Evolutionary conservation across 2,113 vertebrate genomes (phyloP), one percentile per base, ranked within the genome.

Genomic region (Eonycteris spelaea): DNA sequence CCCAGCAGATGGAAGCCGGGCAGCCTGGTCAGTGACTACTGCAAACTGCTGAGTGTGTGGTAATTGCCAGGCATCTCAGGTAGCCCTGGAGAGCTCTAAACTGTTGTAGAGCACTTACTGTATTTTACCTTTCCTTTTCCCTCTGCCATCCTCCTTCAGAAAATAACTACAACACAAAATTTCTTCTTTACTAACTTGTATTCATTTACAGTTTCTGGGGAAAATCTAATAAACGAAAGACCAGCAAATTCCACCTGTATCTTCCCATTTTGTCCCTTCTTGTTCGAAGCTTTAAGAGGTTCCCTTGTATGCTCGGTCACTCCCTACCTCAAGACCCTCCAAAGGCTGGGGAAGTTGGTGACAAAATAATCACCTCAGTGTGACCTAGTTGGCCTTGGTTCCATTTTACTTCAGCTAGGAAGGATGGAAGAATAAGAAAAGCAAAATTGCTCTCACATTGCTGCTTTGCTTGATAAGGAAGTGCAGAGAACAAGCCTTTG

Each of bases 41-140:
- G 95, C 74, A 87, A 97, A 97, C 97, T 94, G 96, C 97, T 96
- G 97, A 97, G 96, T 97, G 94, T 95, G 85, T 92, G 78, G 96
- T 97, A 96, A 98, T 96, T 97, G 97, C 91, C 95, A 95, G 97
- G 86, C 97, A 97, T 95, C 96, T 82, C 65, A 45, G 89, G 91
- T 15, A 95, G 97, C 96, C 96, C 97, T 90, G 86, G 97, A 96
- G 97, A 97, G 95, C 89, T 82, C 95, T 96, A 80, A 96, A 96
- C 85, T 95, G 97, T 93, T 94, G 91, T 63, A 68, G 63, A 96
- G 95, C 5, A 4, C 92, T 97, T 87, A 93, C 79, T 78, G 79
- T 93, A 73, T 95, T 95, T 85, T 77, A 86, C 90, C 74, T 93
- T 95, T 90, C 80, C 92, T 84, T 61, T 90, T 74, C 59, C 73